Evolutionary conservation across 1,140 invertebrate genomes (phyloP).

Genomic region (Polypedilum vanderplanki): DNA sequence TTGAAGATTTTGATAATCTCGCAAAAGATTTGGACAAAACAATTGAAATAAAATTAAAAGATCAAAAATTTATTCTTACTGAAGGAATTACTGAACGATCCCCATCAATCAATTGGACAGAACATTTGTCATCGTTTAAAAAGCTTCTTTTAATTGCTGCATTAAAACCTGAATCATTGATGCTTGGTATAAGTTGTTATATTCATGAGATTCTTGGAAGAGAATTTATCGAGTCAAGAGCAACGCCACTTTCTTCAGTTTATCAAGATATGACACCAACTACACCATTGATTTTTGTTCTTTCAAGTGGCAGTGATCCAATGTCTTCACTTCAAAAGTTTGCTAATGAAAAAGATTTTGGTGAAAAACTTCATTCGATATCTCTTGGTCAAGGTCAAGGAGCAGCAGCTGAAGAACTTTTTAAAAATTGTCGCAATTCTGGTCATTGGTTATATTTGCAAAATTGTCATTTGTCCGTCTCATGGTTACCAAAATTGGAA

Average conservation of each 20-base stretch:
- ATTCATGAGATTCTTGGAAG: conserved; percentile 67
- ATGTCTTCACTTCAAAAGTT: conserved; percentile 72
- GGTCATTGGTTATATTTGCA: conserved; percentile 82
- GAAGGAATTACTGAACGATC: neutral
- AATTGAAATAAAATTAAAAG: conserved; percentile 53
- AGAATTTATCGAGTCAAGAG: conserved; percentile 66
- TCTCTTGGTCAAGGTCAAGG: conserved; percentile 88
- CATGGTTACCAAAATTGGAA: conserved; percentile 79
- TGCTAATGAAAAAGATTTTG: conserved; percentile 70
- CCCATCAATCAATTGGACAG: conserved; percentile 48
- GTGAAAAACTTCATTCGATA: conserved; percentile 69
- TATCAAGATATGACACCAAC: conserved; percentile 63
- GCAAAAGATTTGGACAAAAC: conserved; percentile 48
- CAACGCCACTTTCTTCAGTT: conserved; percentile 43
- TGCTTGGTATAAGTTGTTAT: conserved; percentile 71
- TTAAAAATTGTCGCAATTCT: conserved; percentile 58
- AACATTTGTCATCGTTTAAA: conserved; percentile 60
- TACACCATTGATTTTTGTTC: conserved; percentile 78
- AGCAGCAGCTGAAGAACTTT: conserved; percentile 71
- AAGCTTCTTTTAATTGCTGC: conserved; percentile 73
- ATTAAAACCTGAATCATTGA: conserved; percentile 73
- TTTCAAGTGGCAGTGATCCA: conserved; percentile 88
- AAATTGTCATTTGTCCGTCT: conserved; percentile 87
- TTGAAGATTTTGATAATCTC: conserved; percentile 49
- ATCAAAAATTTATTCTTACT: conserved; percentile 44